These are phyloP conservation scores for Brachionus rubens DNA, from an alignment of 1,140 invertebrate genomes.

Conservation along the genomic window DNA sequence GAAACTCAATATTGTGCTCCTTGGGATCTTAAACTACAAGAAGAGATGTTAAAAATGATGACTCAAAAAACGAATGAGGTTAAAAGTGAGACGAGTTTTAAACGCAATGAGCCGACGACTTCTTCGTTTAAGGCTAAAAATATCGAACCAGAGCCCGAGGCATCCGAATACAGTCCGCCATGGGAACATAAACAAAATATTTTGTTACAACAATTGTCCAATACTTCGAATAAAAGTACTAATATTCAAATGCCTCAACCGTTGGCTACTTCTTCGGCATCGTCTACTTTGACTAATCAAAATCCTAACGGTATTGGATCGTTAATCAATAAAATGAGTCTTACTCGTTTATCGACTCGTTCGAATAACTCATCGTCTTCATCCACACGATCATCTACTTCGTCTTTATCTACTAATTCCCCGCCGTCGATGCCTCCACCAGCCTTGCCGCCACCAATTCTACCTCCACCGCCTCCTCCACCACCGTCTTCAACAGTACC, in stretches of 20 bases:
- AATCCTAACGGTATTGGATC: background rate
- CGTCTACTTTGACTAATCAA: background rate
- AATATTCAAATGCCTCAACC: background rate
- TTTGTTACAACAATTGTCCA: constrained; percentile 13
- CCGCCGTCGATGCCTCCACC: constrained; percentile 40
- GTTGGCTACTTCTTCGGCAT: background rate
- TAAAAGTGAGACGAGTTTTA: background rate
- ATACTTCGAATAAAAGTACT: background rate
- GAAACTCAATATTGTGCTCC: constrained; percentile 46
- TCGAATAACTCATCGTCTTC: constrained; percentile 28
- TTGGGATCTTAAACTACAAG: constrained; percentile 36
- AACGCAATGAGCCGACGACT: background rate
- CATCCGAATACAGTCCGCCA: constrained; percentile 24
- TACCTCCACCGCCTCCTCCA: constrained; percentile 28
- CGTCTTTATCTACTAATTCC: constrained; percentile 36
- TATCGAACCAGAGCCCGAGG: background rate
- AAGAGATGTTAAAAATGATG: constrained; percentile 35
- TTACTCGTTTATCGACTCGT: background rate
- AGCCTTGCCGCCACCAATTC: background rate
- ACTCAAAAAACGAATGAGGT: background rate
- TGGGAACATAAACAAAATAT: constrained; percentile 20
- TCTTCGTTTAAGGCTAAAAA: background rate
- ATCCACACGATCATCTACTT: constrained; percentile 31
- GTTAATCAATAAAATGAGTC: background rate
- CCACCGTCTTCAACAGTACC: background rate